Evolutionary conservation across 2,113 vertebrate species (phyloP).

Genomic region (Thunnus thynnus): DNA sequence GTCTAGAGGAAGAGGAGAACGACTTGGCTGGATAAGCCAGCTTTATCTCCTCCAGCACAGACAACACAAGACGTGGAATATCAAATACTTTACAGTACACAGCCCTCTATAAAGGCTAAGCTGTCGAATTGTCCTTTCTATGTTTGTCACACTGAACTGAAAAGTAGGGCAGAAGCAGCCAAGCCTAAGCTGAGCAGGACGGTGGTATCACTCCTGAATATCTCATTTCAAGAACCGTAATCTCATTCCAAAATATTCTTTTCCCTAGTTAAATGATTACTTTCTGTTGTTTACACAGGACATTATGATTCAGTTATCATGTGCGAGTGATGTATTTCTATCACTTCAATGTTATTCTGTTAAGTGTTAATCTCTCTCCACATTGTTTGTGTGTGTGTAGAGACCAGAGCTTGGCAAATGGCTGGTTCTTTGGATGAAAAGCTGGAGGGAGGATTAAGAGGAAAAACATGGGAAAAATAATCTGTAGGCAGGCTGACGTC

Average conservation of each 20-base stretch:
- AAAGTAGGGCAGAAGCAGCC: conserved; percentile 24
- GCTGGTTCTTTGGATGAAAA: conserved; percentile 67
- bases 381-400: conserved; percentile 23
- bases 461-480: conserved; percentile 69
- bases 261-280: conserved; percentile 18
- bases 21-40: background rate
- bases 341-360: conserved; percentile 22
- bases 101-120: conserved; percentile 2
- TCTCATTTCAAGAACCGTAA: conserved; percentile 35
- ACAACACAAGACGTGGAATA: conserved; percentile 4
- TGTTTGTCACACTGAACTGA: conserved; percentile 1
- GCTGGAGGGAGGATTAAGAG: conserved; percentile 69
- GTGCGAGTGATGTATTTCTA: background rate
- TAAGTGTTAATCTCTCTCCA: conserved; percentile 43
- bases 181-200: background rate
- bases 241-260: conserved; percentile 55
- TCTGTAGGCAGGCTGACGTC: conserved; percentile 59
- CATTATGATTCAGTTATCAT: conserved; percentile 23
- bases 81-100: background rate
- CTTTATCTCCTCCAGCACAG: conserved; percentile 26
- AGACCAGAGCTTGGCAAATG: conserved; percentile 42
- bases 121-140: conserved; percentile 24
- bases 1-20: background rate
- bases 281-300: conserved; percentile 24
- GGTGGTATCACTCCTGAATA: conserved; percentile 32